Percentiles rank a stretch among this genome's conserved stretches.
Conservation (phyloP, 2,113 vertebrate genomes). For the Hyperopisus bebe region DNA sequence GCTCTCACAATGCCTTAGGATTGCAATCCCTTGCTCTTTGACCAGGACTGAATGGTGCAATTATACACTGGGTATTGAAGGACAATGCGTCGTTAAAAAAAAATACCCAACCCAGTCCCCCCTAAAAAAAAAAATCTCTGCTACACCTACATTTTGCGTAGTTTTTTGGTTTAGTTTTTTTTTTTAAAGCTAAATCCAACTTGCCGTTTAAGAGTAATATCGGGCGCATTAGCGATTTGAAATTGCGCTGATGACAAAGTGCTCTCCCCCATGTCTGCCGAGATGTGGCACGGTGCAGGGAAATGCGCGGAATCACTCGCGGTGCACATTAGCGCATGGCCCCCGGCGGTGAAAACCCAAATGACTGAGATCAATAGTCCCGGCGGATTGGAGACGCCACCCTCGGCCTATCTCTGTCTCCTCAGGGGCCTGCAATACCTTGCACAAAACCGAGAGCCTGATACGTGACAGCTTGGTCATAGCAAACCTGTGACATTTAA, state of each 20-base stretch:
- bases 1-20: background rate
- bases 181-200: background rate
- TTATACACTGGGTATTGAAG: background rate
- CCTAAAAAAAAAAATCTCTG: background rate
- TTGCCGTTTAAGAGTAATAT: background rate
- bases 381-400: background rate
- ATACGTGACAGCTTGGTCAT: background rate
- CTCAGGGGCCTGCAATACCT: background rate
- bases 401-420: background rate
- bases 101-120: background rate
- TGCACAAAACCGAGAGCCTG: background rate
- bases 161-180: background rate
- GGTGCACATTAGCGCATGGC: background rate
- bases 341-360: background rate
- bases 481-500: background rate
- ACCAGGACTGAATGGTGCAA: background rate
- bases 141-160: background rate
- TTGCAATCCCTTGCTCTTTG: constrained; percentile 2
- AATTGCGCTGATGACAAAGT: background rate
- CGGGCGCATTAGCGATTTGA: background rate
- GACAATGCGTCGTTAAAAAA: background rate
- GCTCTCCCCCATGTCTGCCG: background rate
- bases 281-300: background rate
- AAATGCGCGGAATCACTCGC: background rate
- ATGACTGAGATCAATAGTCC: constrained; percentile 8